Percentiles rank a stretch among this genome's conserved stretches.
These are phyloP conservation scores for Diaphora mendica DNA, from an alignment of 2,888 invertebrate species.

Conservation along the genomic window DNA sequence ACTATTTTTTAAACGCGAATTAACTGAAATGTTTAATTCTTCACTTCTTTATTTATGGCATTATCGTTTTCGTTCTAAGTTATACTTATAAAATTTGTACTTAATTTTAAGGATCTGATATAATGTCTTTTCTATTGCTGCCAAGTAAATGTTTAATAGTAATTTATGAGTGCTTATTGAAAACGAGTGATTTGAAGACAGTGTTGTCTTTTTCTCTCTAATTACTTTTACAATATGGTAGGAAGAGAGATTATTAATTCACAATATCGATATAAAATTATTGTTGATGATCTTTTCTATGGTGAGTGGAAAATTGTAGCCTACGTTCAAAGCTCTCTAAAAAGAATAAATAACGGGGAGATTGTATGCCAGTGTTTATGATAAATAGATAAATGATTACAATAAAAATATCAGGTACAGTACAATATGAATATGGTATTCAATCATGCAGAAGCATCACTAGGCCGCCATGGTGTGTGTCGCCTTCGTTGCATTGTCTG, in stretches of 20 bases:
- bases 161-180: neutral
- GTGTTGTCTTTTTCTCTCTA: neutral
- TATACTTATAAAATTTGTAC: constrained; percentile 60
- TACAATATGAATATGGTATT: too few species aligned
- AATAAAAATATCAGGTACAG: too few species aligned
- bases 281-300: neutral
- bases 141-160: neutral
- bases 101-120: constrained; percentile 54
- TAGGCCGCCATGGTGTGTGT: too few species aligned
- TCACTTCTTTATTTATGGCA: neutral
- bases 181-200: neutral
- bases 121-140: constrained; percentile 8
- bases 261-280: neutral
- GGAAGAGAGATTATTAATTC: neutral
- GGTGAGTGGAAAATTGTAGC: neutral
- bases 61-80: constrained; percentile 16
- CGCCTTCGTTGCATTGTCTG: too few species aligned
- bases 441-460: too few species aligned
- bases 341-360: too few species aligned
- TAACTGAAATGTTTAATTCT: neutral
- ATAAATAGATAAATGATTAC: too few species aligned
- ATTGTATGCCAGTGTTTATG: neutral
- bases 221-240: neutral
- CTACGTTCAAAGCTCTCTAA: too few species aligned
- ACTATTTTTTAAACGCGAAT: too few species aligned